Base-by-base conservation (phyloP, 2,113 vertebrate species). In the Paradisaea rubra region DNA sequence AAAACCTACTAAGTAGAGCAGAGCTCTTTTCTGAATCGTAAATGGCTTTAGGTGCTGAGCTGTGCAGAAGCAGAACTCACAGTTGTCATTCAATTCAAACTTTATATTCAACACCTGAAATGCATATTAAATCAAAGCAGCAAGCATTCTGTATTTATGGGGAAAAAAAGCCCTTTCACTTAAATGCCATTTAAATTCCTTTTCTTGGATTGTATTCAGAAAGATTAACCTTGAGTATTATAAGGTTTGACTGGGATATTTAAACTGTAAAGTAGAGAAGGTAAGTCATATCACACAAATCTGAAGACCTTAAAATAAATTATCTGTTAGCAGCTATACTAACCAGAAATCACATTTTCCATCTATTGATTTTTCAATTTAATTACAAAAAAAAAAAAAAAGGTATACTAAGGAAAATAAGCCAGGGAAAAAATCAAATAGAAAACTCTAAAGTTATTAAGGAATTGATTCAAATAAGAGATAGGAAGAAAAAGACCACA, bases 221-320 rank as follows among this genome's bases (percentile, higher is more conserved):
- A 89, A 68, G 4, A 81, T 85, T 92, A 91, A 89, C 81, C 44
- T 91, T 91, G 73, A 87, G 44, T 24, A 81, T 81, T 92, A 81
- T 81, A 74, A 89, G 15, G 30, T 56, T 79, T 56, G 56, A 87
- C 37, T 59, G 19, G 11, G 41, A 63, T 92, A 69, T 81, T 81
- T 76, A 71, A 92, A 86, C 16, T 66, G 27, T 72, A 50, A 92
- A 35, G 39, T 63, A 84, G 33, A 64, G 56, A 91, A 78, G 49
- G 15, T 71, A 84, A 94, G 37, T 68, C 49, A 79, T 68, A 87
- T 61, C 30, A 81, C 57, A 49, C 14, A 63, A 20, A 71, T 37
- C 35, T 64, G 69, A 89, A 88, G 39, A 37, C 44, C n/a, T 74
- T 68, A 81, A 90, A 87, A 92, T 86, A 88, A 91, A 77, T 83